A percentile compares a stretch with the other conserved stretches of the same genome.
These are phyloP conservation scores for Scaptodrosophila lebanonensis DNA, from an alignment of 1,140 invertebrate species.

Conservation along the genomic window DNA sequence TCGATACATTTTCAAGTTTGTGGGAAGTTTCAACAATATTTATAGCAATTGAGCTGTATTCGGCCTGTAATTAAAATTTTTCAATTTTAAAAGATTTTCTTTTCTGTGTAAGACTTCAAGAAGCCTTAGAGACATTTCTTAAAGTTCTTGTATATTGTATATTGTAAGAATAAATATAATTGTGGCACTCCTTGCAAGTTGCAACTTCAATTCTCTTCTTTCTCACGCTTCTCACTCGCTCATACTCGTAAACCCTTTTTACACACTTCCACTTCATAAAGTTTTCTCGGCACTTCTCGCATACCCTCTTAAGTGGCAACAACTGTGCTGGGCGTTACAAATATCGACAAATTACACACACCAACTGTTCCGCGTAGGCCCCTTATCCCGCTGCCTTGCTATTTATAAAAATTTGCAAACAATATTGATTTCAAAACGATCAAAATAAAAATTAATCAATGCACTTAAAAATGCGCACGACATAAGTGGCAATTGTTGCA, in stretches of 20 bases:
- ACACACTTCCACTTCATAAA: conserved; percentile 62
- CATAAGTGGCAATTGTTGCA: conserved; percentile 50
- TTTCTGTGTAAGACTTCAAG: too few species aligned
- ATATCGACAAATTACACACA: conserved; percentile 68
- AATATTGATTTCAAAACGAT: conserved; percentile 71
- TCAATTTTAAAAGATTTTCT: too few species aligned
- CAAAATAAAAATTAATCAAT: conserved; percentile 75
- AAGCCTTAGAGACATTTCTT: too few species aligned
- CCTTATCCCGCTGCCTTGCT: conserved; percentile 11
- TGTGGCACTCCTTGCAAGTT: too few species aligned
- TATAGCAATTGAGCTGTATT: too few species aligned
- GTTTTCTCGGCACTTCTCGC: conserved; percentile 4
- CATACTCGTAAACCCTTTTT: conserved; percentile 22
- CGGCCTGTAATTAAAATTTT: too few species aligned
- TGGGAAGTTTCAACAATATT: too few species aligned
- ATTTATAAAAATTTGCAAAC: conserved; percentile 71
- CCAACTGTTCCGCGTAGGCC: conserved; percentile 43
- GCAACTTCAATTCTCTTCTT: conserved; percentile 9
- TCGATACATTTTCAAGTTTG: too few species aligned
- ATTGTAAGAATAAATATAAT: too few species aligned
- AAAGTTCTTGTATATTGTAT: too few species aligned
- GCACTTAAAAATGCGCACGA: conserved; percentile 53
- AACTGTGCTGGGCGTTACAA: conserved; percentile 47
- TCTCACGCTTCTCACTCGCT: conserved; percentile 38
- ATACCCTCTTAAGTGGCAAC: conserved; percentile 34